These are phyloP conservation scores for Bufo gargarizans DNA, from an alignment of 2,113 vertebrate genomes.

Conservation along the genomic window DNA sequence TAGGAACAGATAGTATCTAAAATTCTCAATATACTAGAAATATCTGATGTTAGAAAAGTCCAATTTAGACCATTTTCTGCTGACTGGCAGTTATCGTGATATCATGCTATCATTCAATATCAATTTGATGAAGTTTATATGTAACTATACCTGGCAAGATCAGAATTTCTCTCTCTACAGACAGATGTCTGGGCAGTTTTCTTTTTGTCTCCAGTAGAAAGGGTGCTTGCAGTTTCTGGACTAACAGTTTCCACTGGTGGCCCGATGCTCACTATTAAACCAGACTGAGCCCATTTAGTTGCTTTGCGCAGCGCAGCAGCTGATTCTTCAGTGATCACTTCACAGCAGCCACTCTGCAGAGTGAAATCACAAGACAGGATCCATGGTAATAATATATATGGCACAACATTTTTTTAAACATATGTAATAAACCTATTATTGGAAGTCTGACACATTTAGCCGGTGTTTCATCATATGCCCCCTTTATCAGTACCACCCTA, in stretches of 20 bases:
- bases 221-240: constrained; percentile 82
- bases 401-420: no score
- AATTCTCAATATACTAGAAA: not conserved
- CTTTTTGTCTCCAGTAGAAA: constrained; percentile 93
- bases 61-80: not conserved
- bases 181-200: constrained; percentile 93
- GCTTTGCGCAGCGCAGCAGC: constrained; percentile 92
- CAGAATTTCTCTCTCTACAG: constrained; percentile 93
- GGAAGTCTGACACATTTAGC: no score
- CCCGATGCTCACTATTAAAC: constrained; percentile 93
- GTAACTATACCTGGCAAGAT: constrained; percentile 87
- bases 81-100: not conserved
- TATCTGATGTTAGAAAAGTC: not conserved
- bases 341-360: constrained; percentile 89
- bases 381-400: not conserved
- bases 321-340: constrained; percentile 95
- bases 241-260: constrained; percentile 84
- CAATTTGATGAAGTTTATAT: not conserved
- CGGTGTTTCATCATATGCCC: not conserved
- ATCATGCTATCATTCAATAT: not conserved
- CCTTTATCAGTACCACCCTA: not conserved
- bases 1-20: not conserved
- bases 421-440: no score
- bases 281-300: constrained; percentile 97
- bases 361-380: not conserved